Conservation (phyloP, 2,797 vertebrate genomes). For the Aplochiton taeniatus region DNA sequence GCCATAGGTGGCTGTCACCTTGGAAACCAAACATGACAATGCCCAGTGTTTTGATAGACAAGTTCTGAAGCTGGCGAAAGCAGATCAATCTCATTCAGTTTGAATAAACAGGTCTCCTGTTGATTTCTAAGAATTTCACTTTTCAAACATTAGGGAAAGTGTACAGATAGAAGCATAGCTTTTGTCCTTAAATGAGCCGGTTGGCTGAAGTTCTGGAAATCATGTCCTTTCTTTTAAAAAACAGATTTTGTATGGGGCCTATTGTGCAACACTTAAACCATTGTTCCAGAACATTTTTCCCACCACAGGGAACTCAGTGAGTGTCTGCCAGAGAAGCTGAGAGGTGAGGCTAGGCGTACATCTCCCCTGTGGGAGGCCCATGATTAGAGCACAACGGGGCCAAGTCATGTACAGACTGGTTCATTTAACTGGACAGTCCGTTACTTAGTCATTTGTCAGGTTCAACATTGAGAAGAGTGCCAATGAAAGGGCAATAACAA, state of each 20-base stretch:
- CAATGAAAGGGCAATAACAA: slow-evolving; percentile 12
- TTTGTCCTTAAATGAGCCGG: too few species aligned
- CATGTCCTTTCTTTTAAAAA: slow-evolving; percentile 26
- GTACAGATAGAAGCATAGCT: too few species aligned
- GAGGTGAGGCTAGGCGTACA: slow-evolving; percentile 57
- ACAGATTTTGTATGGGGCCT: slow-evolving; percentile 22
- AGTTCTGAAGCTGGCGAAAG: slow-evolving; percentile 54
- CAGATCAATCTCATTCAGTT: slow-evolving; percentile 3
- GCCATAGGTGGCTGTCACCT: slow-evolving; percentile 62
- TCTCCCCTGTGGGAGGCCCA: slow-evolving; percentile 46
- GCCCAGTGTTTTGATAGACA: slow-evolving; percentile 51
- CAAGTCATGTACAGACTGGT: slow-evolving; percentile 38
- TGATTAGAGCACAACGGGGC: slow-evolving; percentile 51
- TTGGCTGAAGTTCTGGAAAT: background rate
- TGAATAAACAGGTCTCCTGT: background rate
- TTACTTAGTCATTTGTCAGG: slow-evolving; percentile 26
- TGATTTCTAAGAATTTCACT: too few species aligned
- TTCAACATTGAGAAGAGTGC: slow-evolving; percentile 9
- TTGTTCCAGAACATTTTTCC: slow-evolving; percentile 53
- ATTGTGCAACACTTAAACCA: slow-evolving; percentile 33
- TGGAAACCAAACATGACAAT: slow-evolving; percentile 55
- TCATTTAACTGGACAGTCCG: slow-evolving; percentile 17
- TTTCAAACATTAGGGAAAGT: too few species aligned
- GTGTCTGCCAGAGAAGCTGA: slow-evolving; percentile 29
- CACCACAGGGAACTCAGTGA: slow-evolving; percentile 38